Evolutionary conservation across 1,140 invertebrate species (phyloP).

Genomic region (Tetranychus cinnabarinus): DNA sequence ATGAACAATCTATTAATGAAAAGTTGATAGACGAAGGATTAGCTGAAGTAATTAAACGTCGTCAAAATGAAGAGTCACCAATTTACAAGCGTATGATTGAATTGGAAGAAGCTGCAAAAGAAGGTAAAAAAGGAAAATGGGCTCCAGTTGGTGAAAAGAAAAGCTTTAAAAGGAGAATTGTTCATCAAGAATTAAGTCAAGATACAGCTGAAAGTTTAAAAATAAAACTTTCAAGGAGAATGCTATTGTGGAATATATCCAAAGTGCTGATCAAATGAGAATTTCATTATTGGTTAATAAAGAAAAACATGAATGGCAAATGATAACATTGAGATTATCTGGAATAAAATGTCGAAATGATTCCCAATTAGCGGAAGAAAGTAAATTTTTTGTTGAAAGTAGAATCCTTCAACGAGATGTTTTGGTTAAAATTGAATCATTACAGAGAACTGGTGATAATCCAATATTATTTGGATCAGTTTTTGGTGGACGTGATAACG

Average conservation of each 20-base stretch:
- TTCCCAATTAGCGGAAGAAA: slow-evolving; percentile 41
- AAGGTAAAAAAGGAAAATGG: slow-evolving; percentile 66
- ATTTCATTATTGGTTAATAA: slow-evolving; percentile 21
- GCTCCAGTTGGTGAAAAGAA: slow-evolving; percentile 12
- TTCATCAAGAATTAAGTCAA: slow-evolving; percentile 28
- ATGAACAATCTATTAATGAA: slow-evolving; percentile 58
- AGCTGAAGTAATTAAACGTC: slow-evolving; percentile 33
- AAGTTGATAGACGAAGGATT: slow-evolving; percentile 61
- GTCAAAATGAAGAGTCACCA: slow-evolving; percentile 4
- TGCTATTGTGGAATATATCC: slow-evolving; percentile 72
- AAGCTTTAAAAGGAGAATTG: slow-evolving; percentile 21
- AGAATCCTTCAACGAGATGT: slow-evolving; percentile 77
- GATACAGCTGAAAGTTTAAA: neutral
- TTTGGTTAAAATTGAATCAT: slow-evolving; percentile 67
- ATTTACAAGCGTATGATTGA: slow-evolving; percentile 42
- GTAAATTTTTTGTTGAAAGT: slow-evolving; percentile 70
- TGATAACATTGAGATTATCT: slow-evolving; percentile 77
- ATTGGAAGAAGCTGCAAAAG: slow-evolving; percentile 71
- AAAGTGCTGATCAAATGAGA: slow-evolving; percentile 72
- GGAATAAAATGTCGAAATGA: slow-evolving; percentile 40
- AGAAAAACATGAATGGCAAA: slow-evolving; percentile 38
- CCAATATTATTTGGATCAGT: slow-evolving; percentile 1
- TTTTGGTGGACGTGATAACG: neutral
- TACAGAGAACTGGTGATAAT: slow-evolving; percentile 34
- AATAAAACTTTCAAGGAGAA: slow-evolving; percentile 38